Percentiles rank a stretch among this genome's conserved stretches.
These are phyloP conservation scores for Abscondita cerata DNA, from an alignment of 2,888 invertebrate genomes.

Conservation along the genomic window DNA sequence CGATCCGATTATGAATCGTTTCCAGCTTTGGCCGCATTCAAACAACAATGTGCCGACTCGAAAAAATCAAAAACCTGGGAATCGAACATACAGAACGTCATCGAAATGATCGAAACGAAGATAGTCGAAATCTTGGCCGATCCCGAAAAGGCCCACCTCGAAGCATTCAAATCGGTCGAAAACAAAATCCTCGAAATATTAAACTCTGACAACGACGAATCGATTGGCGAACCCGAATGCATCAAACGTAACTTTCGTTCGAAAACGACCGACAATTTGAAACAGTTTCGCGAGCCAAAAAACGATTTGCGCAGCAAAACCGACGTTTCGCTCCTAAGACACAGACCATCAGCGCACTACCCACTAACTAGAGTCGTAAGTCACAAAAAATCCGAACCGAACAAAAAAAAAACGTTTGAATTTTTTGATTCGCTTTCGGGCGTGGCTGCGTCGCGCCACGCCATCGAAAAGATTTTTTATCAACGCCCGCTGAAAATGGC, in stretches of 20 bases:
- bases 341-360: too few species aligned
- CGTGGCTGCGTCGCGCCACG: too few species aligned
- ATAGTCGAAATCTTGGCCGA: conserved; percentile 28
- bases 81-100: conserved; percentile 25
- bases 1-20: neutral
- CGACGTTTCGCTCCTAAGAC: too few species aligned
- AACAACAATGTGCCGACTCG: neutral
- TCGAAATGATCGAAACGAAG: conserved; percentile 30
- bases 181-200: conserved; percentile 23
- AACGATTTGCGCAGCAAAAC: neutral
- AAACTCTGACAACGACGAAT: conserved; percentile 8
- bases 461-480: too few species aligned
- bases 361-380: too few species aligned
- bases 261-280: conserved; percentile 10
- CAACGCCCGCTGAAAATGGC: too few species aligned
- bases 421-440: too few species aligned
- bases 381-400: too few species aligned
- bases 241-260: neutral
- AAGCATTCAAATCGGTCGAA: conserved; percentile 25
- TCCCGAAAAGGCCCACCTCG: conserved; percentile 17
- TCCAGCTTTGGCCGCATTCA: neutral
- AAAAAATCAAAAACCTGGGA: conserved; percentile 5
- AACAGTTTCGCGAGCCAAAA: neutral
- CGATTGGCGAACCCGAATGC: neutral
- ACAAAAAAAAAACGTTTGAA: too few species aligned